phyloP scores from a whole-genome alignment of 2,797 vertebrate species.

The Podarcis siculus region DNA sequence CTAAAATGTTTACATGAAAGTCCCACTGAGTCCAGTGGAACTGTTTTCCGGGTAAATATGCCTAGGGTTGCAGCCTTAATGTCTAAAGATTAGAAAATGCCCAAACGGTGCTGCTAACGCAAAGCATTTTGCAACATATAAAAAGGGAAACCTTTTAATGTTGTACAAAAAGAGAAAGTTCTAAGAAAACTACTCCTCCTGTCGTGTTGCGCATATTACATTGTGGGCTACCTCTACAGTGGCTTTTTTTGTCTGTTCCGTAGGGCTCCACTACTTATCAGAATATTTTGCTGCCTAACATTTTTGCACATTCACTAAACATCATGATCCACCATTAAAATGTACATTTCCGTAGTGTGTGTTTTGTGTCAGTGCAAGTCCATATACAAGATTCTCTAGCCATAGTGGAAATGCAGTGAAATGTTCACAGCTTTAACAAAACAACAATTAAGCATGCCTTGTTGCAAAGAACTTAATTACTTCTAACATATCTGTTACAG shows the following conservation, averaged over 20 bases:
- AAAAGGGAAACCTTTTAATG: conserved; percentile 40
- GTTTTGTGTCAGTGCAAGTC: conserved; percentile 66
- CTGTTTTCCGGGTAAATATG: background rate
- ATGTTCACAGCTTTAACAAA: conserved; percentile 65
- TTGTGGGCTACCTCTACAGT: conserved; percentile 45
- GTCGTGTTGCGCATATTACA: conserved; percentile 26
- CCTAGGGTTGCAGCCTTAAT: background rate
- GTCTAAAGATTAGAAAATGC: conserved; percentile 36
- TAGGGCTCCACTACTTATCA: conserved; percentile 1
- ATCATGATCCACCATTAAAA: conserved; percentile 31
- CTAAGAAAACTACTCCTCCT: conserved; percentile 14
- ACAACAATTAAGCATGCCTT: conserved; percentile 63
- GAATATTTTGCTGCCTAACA: conserved; percentile 21
- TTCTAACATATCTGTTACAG: conserved; percentile 56
- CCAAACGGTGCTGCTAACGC: conserved; percentile 40
- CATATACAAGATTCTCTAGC: conserved; percentile 57
- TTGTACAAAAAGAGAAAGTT: conserved; percentile 45
- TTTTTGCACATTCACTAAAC: conserved; percentile 14
- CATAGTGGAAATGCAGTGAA: conserved; percentile 70
- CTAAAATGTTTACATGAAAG: background rate
- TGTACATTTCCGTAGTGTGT: conserved; percentile 38
- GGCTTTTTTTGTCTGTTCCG: conserved; percentile 21
- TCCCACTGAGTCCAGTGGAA: background rate
- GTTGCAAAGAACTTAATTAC: conserved; percentile 62
- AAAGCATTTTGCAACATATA: conserved; percentile 22